Percentiles rank a stretch among this genome's conserved stretches.
Conservation (phyloP, 2,797 vertebrate species). For the Anguilla megastoma region DNA sequence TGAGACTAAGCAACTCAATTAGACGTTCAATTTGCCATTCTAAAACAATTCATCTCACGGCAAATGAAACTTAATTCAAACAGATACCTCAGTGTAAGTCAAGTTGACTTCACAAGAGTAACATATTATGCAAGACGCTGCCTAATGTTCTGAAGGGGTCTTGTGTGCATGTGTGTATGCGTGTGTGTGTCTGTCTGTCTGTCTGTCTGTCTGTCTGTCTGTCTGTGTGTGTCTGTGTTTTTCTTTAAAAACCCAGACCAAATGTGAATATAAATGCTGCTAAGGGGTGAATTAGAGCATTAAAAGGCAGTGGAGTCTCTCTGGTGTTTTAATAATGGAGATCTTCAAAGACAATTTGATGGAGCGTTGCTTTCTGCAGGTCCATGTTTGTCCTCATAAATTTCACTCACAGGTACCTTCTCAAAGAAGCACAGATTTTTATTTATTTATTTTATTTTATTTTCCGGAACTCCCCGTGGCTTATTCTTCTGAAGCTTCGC, state of each 20-base stretch:
- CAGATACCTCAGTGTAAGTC: background rate
- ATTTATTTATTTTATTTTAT: background rate
- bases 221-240: background rate
- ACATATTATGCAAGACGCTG: background rate
- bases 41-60: background rate
- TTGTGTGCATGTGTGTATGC: background rate
- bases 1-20: background rate
- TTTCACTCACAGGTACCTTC: background rate
- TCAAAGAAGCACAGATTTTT: background rate
- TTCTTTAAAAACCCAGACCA: background rate
- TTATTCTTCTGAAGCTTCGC: background rate
- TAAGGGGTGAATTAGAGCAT: conserved; percentile 1
- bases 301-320: conserved; percentile 11
- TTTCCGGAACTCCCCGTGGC: background rate
- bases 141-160: background rate
- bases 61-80: background rate
- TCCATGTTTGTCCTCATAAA: conserved; percentile 15
- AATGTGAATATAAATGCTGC: background rate
- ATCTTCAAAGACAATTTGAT: background rate
- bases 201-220: too few relatives aligned
- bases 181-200: background rate
- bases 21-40: background rate
- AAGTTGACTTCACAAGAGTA: background rate
- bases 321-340: background rate
- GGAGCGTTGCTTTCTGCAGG: background rate